Evolutionary conservation across 2,797 vertebrate genomes (phyloP).

Genomic region (Ispidina picta): DNA sequence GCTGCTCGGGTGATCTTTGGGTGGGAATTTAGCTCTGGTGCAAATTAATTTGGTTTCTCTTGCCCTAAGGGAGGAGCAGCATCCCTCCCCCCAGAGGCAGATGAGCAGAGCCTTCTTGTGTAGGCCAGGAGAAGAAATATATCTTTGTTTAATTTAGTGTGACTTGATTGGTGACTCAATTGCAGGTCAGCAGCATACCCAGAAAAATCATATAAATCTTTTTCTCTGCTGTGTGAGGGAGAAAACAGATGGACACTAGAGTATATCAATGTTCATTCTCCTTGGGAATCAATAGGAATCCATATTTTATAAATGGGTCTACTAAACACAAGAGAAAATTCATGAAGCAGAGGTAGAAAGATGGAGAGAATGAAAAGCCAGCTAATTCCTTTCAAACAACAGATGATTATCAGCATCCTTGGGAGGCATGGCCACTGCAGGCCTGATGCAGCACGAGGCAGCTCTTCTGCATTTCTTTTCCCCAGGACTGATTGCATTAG

Average conservation of each 20-base stretch:
- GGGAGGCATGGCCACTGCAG: not conserved
- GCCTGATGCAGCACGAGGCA: not conserved
- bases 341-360: not conserved
- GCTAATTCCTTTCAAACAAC: slow-evolving; percentile 35
- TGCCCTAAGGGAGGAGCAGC: not conserved
- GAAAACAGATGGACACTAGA: slow-evolving; percentile 44
- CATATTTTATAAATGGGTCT: slow-evolving; percentile 67
- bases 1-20: not conserved
- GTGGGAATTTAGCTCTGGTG: not conserved
- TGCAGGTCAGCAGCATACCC: slow-evolving; percentile 29
- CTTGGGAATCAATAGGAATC: slow-evolving; percentile 65
- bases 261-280: slow-evolving; percentile 46
- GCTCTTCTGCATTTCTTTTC: not conserved
- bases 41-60: not conserved
- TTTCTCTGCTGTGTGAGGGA: not conserved
- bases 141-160: slow-evolving; percentile 54
- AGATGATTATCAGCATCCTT: slow-evolving; percentile 17
- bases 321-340: slow-evolving; percentile 54
- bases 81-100: not conserved
- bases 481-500: slow-evolving; percentile 13
- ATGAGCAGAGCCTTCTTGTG: not conserved
- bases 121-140: not conserved
- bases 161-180: slow-evolving; percentile 21
- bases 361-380: slow-evolving; percentile 7
- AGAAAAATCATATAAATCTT: slow-evolving; percentile 26